phyloP scores from a whole-genome alignment of 2,797 vertebrate species.

The Trachops cirrhosus region DNA sequence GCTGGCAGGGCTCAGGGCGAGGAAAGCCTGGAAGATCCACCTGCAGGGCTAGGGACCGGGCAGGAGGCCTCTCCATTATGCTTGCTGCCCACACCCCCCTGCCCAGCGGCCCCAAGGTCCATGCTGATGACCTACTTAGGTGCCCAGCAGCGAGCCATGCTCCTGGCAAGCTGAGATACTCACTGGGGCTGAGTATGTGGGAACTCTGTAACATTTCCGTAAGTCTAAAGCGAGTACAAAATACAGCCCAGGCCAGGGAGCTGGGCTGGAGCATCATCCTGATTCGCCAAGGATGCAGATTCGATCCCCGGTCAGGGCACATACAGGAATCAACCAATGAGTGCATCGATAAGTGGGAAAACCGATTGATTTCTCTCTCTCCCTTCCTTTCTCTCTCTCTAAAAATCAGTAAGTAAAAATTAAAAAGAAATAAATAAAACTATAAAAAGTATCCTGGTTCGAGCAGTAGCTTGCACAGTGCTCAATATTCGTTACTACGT shows the following conservation, averaged over 20 bases:
- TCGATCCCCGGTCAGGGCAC: background rate
- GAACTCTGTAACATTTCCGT: background rate
- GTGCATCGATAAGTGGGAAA: background rate
- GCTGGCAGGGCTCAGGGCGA: background rate
- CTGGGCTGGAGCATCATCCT: background rate
- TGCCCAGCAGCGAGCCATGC: too few species aligned
- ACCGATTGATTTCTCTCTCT: background rate
- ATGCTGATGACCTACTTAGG: background rate
- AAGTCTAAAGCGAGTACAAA: background rate
- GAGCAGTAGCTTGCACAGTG: background rate
- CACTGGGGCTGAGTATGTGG: background rate
- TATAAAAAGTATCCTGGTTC: background rate
- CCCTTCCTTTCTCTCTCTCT: too few species aligned
- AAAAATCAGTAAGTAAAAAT: too few species aligned
- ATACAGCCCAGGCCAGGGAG: background rate
- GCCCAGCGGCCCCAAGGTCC: background rate
- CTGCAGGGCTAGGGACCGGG: background rate
- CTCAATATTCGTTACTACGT: background rate
- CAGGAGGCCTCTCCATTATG: background rate
- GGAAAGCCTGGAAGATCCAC: background rate
- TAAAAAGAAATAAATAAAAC: background rate
- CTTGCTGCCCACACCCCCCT: accelerated
- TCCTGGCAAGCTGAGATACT: background rate
- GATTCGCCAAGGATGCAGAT: background rate
- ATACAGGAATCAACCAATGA: background rate